Evolutionary conservation across 1,140 invertebrate genomes (phyloP).

Genomic region (Pygmarrhopalites habei): DNA sequence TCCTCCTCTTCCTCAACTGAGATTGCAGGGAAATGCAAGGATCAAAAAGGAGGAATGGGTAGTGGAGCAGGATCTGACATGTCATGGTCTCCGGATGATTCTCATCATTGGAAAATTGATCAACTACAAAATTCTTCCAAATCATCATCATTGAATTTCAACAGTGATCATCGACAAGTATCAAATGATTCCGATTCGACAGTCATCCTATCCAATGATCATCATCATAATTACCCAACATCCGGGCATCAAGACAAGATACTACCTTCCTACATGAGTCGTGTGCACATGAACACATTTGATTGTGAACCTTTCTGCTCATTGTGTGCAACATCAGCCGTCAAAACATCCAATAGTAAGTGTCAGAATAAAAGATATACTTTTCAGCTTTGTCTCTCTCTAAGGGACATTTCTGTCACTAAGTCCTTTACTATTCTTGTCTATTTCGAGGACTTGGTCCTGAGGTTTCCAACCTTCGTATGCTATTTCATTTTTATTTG

Average conservation of each 20-base stretch:
- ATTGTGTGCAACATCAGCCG: slow-evolving; percentile 21
- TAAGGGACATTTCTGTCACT: too few species aligned
- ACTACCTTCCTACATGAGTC: slow-evolving; percentile 22
- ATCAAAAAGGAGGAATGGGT: too few species aligned
- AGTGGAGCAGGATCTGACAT: not conserved
- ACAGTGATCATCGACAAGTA: not conserved
- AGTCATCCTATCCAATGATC: too few species aligned
- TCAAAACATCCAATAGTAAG: slow-evolving; percentile 16
- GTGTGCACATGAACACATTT: slow-evolving; percentile 4
- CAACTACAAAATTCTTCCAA: too few species aligned
- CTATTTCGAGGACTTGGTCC: too few species aligned
- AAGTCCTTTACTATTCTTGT: too few species aligned
- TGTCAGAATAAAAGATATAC: too few species aligned
- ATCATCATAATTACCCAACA: not conserved
- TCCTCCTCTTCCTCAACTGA: slow-evolving; percentile 7
- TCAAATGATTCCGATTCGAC: slow-evolving; percentile 1
- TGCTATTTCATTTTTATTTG: too few species aligned
- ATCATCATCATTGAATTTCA: not conserved
- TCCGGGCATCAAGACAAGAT: not conserved
- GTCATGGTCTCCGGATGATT: not conserved
- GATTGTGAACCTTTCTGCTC: slow-evolving; percentile 35
- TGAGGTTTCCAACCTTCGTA: too few species aligned
- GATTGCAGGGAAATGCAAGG: not conserved
- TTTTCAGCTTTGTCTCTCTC: too few species aligned
- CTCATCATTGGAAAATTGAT: not conserved